Base-by-base conservation (phyloP, 2,113 vertebrate species). In the Ciconia maguari region DNA sequence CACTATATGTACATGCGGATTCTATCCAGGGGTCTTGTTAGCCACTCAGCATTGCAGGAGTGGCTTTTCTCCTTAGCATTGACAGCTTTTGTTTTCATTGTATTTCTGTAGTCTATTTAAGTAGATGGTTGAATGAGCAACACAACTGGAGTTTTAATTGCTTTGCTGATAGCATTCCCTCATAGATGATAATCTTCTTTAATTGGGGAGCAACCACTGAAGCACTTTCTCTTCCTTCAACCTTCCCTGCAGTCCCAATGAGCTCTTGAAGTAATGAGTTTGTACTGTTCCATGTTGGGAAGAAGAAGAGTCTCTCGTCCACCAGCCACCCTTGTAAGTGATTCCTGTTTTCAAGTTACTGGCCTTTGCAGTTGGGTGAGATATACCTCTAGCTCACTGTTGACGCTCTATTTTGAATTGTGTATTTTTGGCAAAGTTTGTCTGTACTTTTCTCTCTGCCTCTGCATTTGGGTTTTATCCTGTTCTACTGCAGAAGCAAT, bases 1-100 rank as follows among this genome's bases (percentile, higher is more conserved):
- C 2, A 1, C 8, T 1, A 0, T 3, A 1, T 5, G 11, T 10
- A 20, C 8, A 0, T 4, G 5, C 11, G 3, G 10, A 13, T 38
- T 21, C 16, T 29, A 2, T 10, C 7, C 17, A 14, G 13, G 48
- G 10, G 20, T 69, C 16, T 7, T 7, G 7, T 54, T 34, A 24
- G 34, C 16, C 5, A 41, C 42, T 11, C 7, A 3, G 57, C 12
- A 5, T 10, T 13, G 18, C 34, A 29, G 7, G 13, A 34, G 32
- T 15, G 21, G 17, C 55, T 75, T 17, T 30, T 42, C 27, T 27
- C 26, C 25, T 16, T 41, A 10, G 21, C 8, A 7, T 9, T 11
- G n/a, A 4, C n/a, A 24, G 51, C 7, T 48, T 61, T n/a, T 75
- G 46, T 26, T 30, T 36, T 61, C 22, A 8, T 22, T 2, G 0